These are phyloP conservation scores for Bombus fervidus DNA, from an alignment of 1,140 invertebrate genomes.

Conservation along the genomic window DNA sequence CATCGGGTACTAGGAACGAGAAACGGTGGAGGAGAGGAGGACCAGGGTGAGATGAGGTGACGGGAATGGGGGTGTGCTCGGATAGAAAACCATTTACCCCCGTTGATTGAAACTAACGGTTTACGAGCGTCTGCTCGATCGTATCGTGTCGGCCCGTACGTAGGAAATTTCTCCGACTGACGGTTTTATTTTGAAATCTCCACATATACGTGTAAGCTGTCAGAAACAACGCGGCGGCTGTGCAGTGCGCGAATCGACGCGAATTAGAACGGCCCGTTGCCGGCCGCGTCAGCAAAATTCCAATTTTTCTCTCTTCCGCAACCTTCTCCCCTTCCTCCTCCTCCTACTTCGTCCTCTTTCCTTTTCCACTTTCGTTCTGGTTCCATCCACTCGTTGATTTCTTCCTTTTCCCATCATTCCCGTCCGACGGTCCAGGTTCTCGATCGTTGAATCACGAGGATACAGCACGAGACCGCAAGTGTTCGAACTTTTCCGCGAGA, in stretches of 20 bases:
- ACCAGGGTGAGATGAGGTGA: background rate
- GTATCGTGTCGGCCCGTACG: constrained; percentile 47
- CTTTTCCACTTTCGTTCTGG: background rate
- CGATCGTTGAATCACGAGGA: constrained; percentile 46
- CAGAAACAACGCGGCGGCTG: constrained; percentile 50
- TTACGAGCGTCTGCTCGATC: constrained; percentile 55
- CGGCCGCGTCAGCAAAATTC: constrained; percentile 35
- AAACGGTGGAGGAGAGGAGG: constrained; percentile 3
- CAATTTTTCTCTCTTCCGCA: background rate
- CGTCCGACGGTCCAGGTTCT: background rate
- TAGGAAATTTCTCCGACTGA: constrained; percentile 58
- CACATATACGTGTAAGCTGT: constrained; percentile 63
- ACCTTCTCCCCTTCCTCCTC: background rate
- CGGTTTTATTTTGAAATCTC: constrained; percentile 66
- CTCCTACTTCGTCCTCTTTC: no score
- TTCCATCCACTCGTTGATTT: no score
- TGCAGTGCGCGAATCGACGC: constrained; percentile 52
- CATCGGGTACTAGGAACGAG: background rate
- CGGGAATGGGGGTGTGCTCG: background rate
- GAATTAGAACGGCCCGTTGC: constrained; percentile 62
- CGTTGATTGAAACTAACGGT: constrained; percentile 57
- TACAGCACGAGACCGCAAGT: constrained; percentile 10
- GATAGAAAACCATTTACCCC: constrained; percentile 56
- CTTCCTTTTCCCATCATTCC: no score
- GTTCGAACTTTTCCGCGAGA: background rate